phyloP scores from a whole-genome alignment of 2,113 vertebrate genomes.

The Geococcyx californianus region DNA sequence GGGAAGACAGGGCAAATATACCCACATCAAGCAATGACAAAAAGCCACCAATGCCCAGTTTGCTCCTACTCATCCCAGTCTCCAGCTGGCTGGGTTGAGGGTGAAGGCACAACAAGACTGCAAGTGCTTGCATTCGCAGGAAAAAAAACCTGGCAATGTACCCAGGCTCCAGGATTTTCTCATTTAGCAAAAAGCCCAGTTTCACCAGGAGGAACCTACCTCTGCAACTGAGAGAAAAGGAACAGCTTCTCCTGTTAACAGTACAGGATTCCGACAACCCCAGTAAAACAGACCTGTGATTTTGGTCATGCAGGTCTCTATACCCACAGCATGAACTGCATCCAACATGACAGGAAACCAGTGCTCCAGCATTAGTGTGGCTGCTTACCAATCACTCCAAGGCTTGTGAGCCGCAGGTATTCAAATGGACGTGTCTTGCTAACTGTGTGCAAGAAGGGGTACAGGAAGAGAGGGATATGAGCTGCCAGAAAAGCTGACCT shows the following conservation, averaged over 20 bases:
- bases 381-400: constrained; percentile 92
- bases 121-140: background rate
- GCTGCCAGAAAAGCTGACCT: constrained; percentile 97
- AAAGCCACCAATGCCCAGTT: background rate
- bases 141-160: background rate
- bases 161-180: background rate
- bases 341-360: background rate
- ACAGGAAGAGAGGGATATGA: constrained; percentile 96
- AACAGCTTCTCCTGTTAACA: background rate
- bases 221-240: background rate
- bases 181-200: background rate
- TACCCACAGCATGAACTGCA: background rate
- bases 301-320: background rate
- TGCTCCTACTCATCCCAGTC: background rate
- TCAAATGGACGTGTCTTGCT: constrained; percentile 97
- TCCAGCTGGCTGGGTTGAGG: background rate
- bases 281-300: background rate
- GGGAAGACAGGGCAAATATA: background rate
- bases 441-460: constrained; percentile 97
- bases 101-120: background rate
- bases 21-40: background rate
- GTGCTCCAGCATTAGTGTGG: background rate
- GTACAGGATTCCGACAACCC: background rate
- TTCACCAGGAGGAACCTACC: background rate
- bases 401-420: constrained; percentile 95